Conservation (phyloP, 2,113 vertebrate species). For the Perccottus glenii region DNA sequence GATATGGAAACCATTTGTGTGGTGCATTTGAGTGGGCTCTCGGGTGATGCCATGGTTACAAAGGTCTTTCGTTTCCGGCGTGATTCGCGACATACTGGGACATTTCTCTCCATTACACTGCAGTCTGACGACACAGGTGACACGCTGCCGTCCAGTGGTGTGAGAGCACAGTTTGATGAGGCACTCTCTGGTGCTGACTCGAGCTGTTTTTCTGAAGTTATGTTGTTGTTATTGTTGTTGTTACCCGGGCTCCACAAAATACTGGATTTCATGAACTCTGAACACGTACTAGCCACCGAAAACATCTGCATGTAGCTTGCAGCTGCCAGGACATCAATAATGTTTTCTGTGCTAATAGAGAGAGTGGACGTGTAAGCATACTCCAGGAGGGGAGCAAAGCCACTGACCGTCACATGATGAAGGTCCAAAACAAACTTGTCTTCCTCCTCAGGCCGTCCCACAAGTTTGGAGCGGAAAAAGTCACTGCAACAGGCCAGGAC, state of each 20-base stretch:
- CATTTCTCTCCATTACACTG: constrained; percentile 92
- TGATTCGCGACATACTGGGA: constrained; percentile 92
- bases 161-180: constrained; percentile 85
- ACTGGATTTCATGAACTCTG: constrained; percentile 99
- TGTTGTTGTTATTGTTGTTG: constrained; percentile 71
- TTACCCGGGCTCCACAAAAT: constrained; percentile 90
- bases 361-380: constrained; percentile 97
- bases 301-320: constrained; percentile 99
- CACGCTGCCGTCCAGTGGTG: constrained; percentile 91
- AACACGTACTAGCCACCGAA: constrained; percentile 96
- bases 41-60: constrained; percentile 88
- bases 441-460: constrained; percentile 88
- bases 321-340: constrained; percentile 96
- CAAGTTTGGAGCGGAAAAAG: constrained; percentile 91
- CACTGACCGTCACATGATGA: constrained; percentile 96
- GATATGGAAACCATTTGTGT: constrained; percentile 90
- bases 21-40: constrained; percentile 92
- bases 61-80: constrained; percentile 95
- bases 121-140: constrained; percentile 97
- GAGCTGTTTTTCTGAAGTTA: constrained; percentile 84
- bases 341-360: constrained; percentile 98
- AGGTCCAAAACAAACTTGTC: constrained; percentile 92
- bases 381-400: constrained; percentile 95
- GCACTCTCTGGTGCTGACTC: constrained; percentile 87
- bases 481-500: constrained; percentile 92